Percentiles rank a stretch among this genome's conserved stretches.
Conservation (phyloP, 2,888 invertebrate genomes). For the Romanomermis culicivorax region DNA sequence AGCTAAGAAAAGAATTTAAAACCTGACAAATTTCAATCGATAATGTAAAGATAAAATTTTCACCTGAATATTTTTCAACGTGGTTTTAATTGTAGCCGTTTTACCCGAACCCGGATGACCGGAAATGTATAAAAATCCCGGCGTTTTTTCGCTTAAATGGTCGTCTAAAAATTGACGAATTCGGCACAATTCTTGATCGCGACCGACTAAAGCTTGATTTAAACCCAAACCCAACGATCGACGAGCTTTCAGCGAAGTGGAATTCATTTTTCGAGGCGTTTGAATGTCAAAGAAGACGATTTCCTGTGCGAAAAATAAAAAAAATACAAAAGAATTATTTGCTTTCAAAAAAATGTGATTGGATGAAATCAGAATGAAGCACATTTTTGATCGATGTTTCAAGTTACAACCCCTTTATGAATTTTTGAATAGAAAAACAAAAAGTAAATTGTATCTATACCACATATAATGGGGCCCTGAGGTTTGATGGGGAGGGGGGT, state of each 20-base stretch:
- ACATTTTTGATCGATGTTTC: too few relatives aligned
- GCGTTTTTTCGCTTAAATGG: constrained; percentile 43
- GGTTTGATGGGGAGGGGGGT: too few relatives aligned
- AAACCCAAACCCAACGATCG: constrained; percentile 36
- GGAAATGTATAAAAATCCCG: constrained; percentile 72
- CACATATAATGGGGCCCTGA: too few relatives aligned
- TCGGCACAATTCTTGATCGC: constrained; percentile 52
- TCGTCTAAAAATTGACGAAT: constrained; percentile 46
- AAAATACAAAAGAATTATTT: too few relatives aligned
- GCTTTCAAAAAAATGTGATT: too few relatives aligned
- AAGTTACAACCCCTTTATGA: too few relatives aligned
- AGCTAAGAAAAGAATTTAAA: not conserved
- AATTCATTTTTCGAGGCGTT: too few relatives aligned
- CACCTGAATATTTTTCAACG: constrained; percentile 46
- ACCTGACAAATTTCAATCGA: not conserved
- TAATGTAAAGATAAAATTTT: constrained; percentile 6
- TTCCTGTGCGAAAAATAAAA: too few relatives aligned
- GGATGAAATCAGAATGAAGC: too few relatives aligned
- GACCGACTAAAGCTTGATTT: constrained; percentile 38
- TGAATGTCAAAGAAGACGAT: too few relatives aligned
- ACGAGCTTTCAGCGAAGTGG: constrained; percentile 26
- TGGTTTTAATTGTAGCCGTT: constrained; percentile 59
- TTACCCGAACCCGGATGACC: constrained; percentile 95
- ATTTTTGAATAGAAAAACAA: too few relatives aligned
- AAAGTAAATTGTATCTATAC: too few relatives aligned